phyloP scores from a whole-genome alignment of 2,888 invertebrate species.

The Diarsia brunnea region DNA sequence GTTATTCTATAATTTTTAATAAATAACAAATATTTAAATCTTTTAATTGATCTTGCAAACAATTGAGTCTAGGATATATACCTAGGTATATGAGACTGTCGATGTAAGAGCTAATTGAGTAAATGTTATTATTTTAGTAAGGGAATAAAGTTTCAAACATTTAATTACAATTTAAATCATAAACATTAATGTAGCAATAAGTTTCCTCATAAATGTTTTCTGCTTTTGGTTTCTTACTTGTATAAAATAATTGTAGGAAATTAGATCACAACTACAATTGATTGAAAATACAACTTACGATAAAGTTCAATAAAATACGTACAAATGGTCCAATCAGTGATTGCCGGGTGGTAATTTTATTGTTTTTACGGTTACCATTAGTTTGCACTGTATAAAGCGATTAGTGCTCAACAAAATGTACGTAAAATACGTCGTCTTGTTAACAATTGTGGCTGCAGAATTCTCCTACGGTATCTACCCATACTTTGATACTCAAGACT shows the following conservation, averaged over 20 bases:
- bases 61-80: background rate
- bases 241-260: conserved; percentile 22
- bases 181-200: background rate
- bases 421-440: conserved; percentile 76
- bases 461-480: conserved; percentile 81
- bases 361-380: conserved; percentile 73
- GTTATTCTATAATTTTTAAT: background rate
- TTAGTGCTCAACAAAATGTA: conserved; percentile 82
- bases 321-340: conserved; percentile 80
- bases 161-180: background rate
- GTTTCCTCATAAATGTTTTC: conserved; percentile 4
- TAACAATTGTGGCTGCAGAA: conserved; percentile 66
- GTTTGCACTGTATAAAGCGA: conserved; percentile 66
- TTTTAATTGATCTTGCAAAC: background rate
- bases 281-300: conserved; percentile 39
- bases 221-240: conserved; percentile 16
- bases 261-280: conserved; percentile 32
- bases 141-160: background rate
- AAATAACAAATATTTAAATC: background rate
- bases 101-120: conserved; percentile 39
- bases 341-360: conserved; percentile 74
- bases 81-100: background rate
- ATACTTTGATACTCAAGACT: conserved; percentile 88
- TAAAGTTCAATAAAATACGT: conserved; percentile 60
- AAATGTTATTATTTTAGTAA: conserved; percentile 7